phyloP scores from a whole-genome alignment of 2,797 vertebrate species.

The Gymnopithys bicolor region DNA sequence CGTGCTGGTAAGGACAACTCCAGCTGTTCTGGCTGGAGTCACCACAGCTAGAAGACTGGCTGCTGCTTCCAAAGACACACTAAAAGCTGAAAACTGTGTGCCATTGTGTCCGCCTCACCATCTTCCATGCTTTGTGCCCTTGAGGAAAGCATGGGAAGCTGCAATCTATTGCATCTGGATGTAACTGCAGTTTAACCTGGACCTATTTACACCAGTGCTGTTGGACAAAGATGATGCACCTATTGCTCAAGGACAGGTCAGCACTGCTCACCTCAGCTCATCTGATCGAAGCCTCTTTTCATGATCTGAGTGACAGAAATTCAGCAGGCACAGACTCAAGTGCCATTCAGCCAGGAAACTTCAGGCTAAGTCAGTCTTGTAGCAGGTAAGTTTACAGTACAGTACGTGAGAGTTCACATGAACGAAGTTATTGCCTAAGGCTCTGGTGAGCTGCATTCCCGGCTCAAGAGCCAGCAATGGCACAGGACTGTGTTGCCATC shows the following conservation, averaged over 20 bases:
- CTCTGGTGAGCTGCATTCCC: not conserved
- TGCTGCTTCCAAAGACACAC: not conserved
- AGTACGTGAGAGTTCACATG: not conserved
- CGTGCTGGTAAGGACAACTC: not conserved
- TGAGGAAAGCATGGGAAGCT: not conserved
- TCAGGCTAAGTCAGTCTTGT: not conserved
- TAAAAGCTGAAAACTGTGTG: accelerated
- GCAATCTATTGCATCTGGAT: not conserved
- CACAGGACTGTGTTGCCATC: constrained; percentile 3
- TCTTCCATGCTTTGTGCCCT: not conserved
- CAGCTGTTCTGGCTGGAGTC: not conserved
- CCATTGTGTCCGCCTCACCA: not conserved
- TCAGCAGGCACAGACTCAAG: not conserved
- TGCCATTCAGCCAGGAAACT: not conserved
- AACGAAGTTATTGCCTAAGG: constrained; percentile 68
- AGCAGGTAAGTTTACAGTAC: constrained; percentile 28
- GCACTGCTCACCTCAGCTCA: not conserved
- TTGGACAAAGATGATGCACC: not conserved
- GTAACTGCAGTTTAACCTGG: not conserved
- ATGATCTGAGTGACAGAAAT: not conserved
- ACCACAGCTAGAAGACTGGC: not conserved
- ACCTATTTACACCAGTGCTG: not conserved
- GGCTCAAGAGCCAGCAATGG: not conserved
- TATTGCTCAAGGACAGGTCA: not conserved
- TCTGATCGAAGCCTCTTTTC: not conserved